Conservation (phyloP, 2,888 invertebrate species). For the Gastrophysa polygoni region DNA sequence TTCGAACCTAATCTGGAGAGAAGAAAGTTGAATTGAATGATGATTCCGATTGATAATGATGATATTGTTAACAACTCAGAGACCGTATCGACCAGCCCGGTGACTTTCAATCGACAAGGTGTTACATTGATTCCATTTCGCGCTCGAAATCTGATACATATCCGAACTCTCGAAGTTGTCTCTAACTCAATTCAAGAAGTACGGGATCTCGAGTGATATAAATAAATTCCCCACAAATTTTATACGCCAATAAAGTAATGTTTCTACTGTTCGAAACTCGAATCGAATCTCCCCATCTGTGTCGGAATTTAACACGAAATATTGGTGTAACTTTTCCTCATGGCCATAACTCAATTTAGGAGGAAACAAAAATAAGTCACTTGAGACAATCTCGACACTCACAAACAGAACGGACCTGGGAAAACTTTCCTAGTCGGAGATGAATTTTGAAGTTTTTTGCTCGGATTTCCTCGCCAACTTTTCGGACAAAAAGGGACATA, state of each 20-base stretch:
- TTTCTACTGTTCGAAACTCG: conserved; percentile 9
- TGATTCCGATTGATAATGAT: too few relatives aligned
- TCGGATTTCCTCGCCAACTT: conserved; percentile 19
- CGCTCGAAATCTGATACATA: too few relatives aligned
- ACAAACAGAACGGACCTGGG: conserved; percentile 36
- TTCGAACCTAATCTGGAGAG: too few relatives aligned
- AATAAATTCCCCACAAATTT: not conserved
- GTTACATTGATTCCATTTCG: too few relatives aligned
- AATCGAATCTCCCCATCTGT: conserved; percentile 18
- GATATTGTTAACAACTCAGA: too few relatives aligned
- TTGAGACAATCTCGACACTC: conserved; percentile 39
- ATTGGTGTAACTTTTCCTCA: conserved; percentile 25
- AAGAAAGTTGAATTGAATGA: too few relatives aligned
- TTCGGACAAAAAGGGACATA: conserved; percentile 18
- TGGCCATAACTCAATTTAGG: conserved; percentile 29
- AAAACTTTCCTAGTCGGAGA: conserved; percentile 35
- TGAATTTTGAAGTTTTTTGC: conserved; percentile 36
- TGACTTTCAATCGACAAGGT: too few relatives aligned
- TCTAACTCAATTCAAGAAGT: too few relatives aligned
- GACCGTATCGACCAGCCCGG: too few relatives aligned
- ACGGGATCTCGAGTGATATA: too few relatives aligned
- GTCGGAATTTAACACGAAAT: conserved; percentile 25
- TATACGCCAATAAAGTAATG: conserved; percentile 10
- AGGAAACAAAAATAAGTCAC: conserved; percentile 37
- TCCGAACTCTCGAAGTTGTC: too few relatives aligned